phyloP scores from a whole-genome alignment of 2,113 vertebrate species.

The Ibidorhyncha struthersii region DNA sequence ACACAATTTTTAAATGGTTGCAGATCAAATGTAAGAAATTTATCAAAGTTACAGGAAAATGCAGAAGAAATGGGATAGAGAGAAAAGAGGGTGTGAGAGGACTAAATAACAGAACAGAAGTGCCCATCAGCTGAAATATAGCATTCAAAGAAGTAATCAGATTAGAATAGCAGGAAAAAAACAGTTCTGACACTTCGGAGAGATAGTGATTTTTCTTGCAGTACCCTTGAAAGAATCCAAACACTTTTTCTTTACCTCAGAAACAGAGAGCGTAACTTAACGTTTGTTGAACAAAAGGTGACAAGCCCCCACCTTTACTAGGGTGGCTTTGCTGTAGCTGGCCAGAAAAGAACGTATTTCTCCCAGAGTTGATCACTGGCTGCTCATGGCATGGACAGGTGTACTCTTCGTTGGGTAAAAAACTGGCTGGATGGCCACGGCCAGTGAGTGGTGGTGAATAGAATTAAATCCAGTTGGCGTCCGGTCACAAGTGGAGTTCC shows the following conservation, averaged over 20 bases:
- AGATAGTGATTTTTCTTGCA: background rate
- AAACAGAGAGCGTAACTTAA: background rate
- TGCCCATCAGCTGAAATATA: background rate
- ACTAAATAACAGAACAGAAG: background rate
- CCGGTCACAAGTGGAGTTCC: too few species aligned
- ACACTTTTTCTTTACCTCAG: background rate
- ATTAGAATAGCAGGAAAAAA: background rate
- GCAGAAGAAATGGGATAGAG: background rate
- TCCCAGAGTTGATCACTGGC: background rate
- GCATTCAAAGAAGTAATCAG: background rate
- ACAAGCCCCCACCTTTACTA: rapidly evolving
- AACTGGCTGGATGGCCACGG: too few species aligned
- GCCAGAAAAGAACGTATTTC: background rate
- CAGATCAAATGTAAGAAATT: background rate
- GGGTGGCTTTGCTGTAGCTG: background rate
- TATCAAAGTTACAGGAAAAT: background rate
- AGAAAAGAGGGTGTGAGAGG: background rate
- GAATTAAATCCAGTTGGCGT: too few species aligned
- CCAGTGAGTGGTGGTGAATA: too few species aligned
- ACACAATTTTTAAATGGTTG: background rate
- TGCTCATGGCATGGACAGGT: too few species aligned
- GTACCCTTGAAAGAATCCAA: background rate
- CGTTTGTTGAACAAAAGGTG: background rate
- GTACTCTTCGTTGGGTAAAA: too few species aligned
- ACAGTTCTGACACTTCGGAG: background rate